Evolutionary conservation across 2,113 vertebrate genomes (phyloP).

Genomic region (Xenopus borealis): DNA sequence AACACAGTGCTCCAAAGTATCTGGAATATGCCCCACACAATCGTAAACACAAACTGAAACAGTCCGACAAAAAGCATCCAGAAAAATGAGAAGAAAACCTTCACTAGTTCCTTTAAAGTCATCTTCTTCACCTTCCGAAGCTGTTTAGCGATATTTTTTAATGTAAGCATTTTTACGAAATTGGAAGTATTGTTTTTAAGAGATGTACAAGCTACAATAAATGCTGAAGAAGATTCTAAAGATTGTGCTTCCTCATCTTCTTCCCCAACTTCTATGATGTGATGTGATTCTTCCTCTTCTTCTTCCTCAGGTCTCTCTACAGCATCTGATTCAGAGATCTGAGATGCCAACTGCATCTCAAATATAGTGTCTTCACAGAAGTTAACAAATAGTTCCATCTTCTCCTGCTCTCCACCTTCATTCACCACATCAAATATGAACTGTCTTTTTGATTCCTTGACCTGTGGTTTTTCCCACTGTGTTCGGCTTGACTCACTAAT

Average conservation of each 20-base stretch:
- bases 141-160: conserved; percentile 82
- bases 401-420: conserved; percentile 96
- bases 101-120: conserved; percentile 83
- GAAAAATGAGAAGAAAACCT: conserved; percentile 85
- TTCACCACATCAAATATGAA: conserved; percentile 99
- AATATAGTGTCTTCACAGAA: conserved; percentile 98
- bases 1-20: conserved; percentile 93
- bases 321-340: conserved; percentile 89
- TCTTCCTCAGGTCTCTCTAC: conserved; percentile 71
- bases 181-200: conserved; percentile 74
- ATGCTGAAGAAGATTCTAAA: conserved; percentile 83
- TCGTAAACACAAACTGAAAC: conserved; percentile 75
- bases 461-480: conserved; percentile 98
- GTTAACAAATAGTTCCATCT: conserved; percentile 98
- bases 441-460: conserved; percentile 95
- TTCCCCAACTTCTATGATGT: conserved; percentile 68
- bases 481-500: conserved; percentile 94
- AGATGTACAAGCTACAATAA: conserved; percentile 80
- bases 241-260: conserved; percentile 73
- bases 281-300: conserved; percentile 66
- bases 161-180: conserved; percentile 76
- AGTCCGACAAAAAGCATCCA: conserved; percentile 84
- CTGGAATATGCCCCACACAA: conserved; percentile 89
- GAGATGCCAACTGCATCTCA: conserved; percentile 95
- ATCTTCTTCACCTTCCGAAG: conserved; percentile 87